Conservation (phyloP, 2,888 invertebrate genomes). For the Lasius fuliginosus region DNA sequence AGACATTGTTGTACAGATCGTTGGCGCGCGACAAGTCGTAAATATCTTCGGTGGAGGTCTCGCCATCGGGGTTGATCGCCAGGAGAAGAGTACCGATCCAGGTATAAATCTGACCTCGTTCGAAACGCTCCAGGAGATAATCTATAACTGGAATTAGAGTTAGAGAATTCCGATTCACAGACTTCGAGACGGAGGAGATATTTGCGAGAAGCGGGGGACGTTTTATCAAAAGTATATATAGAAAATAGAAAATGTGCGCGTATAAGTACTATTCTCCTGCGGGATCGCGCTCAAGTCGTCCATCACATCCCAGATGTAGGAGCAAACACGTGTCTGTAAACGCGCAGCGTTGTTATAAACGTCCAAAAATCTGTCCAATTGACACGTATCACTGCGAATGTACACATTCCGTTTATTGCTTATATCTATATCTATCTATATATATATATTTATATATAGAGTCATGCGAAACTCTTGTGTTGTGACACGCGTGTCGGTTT, state of each 20-base stretch:
- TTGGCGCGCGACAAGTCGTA: slow-evolving; percentile 64
- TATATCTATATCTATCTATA: not conserved
- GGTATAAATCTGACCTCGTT: slow-evolving; percentile 83
- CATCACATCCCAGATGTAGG: slow-evolving; percentile 72
- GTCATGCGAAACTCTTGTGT: not conserved
- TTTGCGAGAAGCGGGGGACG: not conserved
- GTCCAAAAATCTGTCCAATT: not conserved
- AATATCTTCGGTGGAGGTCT: slow-evolving; percentile 65
- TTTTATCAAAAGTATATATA: not conserved
- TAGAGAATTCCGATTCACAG: slow-evolving; percentile 25
- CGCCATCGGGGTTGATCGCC: slow-evolving; percentile 83
- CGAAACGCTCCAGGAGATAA: slow-evolving; percentile 82
- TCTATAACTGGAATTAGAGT: slow-evolving; percentile 78
- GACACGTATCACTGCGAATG: not conserved
- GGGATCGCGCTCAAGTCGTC: slow-evolving; percentile 76
- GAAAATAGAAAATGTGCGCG: slow-evolving; percentile 67
- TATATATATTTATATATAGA: not conserved
- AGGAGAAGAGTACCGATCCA: slow-evolving; percentile 86
- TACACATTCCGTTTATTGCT: slow-evolving; percentile 1
- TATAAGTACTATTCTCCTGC: slow-evolving; percentile 70
- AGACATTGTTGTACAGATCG: slow-evolving; percentile 54
- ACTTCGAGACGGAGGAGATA: not conserved
- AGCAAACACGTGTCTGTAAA: slow-evolving; percentile 68
- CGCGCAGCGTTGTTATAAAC: slow-evolving; percentile 1
- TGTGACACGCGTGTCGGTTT: slow-evolving; percentile 13